A percentile compares a stretch with the other conserved stretches of the same genome.
These are phyloP conservation scores for Lithobates sylvaticus DNA, from an alignment of 2,797 vertebrate species.

Conservation along the genomic window DNA sequence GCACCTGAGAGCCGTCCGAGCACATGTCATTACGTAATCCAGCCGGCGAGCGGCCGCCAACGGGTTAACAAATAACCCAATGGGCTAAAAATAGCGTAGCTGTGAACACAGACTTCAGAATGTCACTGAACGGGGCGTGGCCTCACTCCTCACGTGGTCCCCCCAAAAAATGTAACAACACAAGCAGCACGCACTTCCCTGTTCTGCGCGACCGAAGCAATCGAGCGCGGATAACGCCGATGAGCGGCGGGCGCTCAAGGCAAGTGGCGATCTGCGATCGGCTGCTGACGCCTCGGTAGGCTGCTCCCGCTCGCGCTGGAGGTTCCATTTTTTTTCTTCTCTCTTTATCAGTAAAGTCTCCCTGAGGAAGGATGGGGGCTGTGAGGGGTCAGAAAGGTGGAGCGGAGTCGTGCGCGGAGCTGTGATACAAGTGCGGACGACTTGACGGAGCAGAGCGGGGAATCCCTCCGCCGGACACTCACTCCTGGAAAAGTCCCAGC, in stretches of 20 bases:
- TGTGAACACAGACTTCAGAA: constrained; percentile 52
- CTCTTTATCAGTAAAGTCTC: constrained; percentile 53
- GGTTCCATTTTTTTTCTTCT: constrained; percentile 50
- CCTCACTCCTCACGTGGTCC: constrained; percentile 49
- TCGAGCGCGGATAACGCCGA: neutral
- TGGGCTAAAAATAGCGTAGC: constrained; percentile 57
- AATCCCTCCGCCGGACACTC: neutral
- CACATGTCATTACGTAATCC: neutral
- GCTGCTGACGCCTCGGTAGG: constrained; percentile 17
- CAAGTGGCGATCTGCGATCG: neutral
- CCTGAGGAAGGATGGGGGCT: constrained; percentile 51
- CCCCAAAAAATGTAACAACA: constrained; percentile 61
- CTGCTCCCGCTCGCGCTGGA: constrained; percentile 23
- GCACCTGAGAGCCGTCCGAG: neutral
- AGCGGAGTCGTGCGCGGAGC: constrained; percentile 16
- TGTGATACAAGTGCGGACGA: constrained; percentile 16
- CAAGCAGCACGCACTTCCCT: constrained; percentile 59
- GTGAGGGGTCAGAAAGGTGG: constrained; percentile 48
- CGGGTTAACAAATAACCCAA: constrained; percentile 53
- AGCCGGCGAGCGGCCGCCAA: neutral
- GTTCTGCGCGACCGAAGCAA: constrained; percentile 35
- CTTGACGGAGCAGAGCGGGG: neutral
- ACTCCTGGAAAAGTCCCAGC: neutral
- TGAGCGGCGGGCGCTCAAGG: neutral
- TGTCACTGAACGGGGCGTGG: constrained; percentile 51